Conservation (phyloP, 1,140 invertebrate genomes). For the Rhizoglyphus robini region DNA sequence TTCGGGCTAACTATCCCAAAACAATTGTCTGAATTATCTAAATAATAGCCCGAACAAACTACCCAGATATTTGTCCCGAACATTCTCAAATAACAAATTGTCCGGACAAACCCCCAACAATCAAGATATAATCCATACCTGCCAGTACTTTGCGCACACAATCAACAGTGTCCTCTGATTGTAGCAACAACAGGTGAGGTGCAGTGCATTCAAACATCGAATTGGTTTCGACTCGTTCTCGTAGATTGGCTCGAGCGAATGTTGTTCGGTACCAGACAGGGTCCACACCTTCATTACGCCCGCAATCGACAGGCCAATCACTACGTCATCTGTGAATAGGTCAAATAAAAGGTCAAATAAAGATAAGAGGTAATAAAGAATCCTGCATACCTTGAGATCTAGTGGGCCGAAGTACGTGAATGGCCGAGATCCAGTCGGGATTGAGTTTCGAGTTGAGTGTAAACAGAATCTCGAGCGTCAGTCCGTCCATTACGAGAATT, state of each 20-base stretch:
- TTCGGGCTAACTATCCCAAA: no score
- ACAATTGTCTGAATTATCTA: no score
- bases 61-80: no score
- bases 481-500: conserved; percentile 81
- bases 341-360: conserved; percentile 20
- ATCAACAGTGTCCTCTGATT: conserved; percentile 93
- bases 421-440: conserved; percentile 94
- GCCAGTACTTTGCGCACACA: conserved; percentile 92
- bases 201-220: conserved; percentile 77
- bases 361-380: conserved; percentile 8
- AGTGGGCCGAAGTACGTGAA: conserved; percentile 76
- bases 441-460: conserved; percentile 83
- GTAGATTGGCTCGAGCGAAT: conserved; percentile 59
- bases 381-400: conserved; percentile 47
- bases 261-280: conserved; percentile 69
- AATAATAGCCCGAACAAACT: no score
- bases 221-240: conserved; percentile 98
- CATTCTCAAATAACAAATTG: no score
- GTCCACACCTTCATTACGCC: conserved; percentile 98
- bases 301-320: conserved; percentile 85
- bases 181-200: conserved; percentile 79
- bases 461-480: conserved; percentile 77
- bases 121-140: conserved; percentile 62
- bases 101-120: no score
- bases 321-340: conserved; percentile 67